Conservation (phyloP, 2,888 invertebrate species). For the Chelonus formosanus region DNA sequence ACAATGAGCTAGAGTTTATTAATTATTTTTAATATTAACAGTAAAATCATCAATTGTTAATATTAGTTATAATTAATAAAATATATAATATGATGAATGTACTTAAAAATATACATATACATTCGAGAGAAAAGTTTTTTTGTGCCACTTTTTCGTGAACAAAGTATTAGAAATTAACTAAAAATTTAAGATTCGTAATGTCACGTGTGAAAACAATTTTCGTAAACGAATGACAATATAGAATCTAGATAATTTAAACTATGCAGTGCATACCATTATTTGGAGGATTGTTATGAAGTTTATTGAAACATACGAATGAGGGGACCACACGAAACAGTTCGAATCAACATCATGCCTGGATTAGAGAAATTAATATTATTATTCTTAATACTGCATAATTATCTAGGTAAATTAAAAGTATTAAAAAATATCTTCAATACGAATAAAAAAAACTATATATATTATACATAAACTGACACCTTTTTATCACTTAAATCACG, state of each 20-base stretch:
- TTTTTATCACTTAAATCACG: neutral
- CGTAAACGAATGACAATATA: conserved; percentile 11
- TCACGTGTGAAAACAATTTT: conserved; percentile 4
- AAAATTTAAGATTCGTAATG: conserved; percentile 22
- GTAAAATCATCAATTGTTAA: too few relatives aligned
- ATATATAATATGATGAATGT: too few relatives aligned
- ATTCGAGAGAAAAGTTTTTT: conserved; percentile 14
- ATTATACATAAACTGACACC: conserved; percentile 1
- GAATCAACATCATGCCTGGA: conserved; percentile 42
- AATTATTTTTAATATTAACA: too few relatives aligned
- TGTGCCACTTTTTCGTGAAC: conserved; percentile 21
- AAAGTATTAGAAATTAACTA: conserved; percentile 12
- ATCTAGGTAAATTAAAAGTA: conserved; percentile 1
- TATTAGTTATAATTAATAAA: too few relatives aligned
- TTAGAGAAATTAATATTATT: conserved; percentile 2
- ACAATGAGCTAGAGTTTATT: too few relatives aligned
- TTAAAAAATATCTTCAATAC: neutral
- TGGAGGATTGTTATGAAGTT: neutral
- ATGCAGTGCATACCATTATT: conserved; percentile 20
- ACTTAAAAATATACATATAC: conserved; percentile 1
- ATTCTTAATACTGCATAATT: conserved; percentile 10
- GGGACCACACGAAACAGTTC: conserved; percentile 59
- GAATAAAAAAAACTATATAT: neutral
- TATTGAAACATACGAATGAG: conserved; percentile 43
- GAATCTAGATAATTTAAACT: conserved; percentile 10